Evolutionary conservation across 2,113 vertebrate genomes (phyloP).

Genomic region (Raphicerus campestris): DNA sequence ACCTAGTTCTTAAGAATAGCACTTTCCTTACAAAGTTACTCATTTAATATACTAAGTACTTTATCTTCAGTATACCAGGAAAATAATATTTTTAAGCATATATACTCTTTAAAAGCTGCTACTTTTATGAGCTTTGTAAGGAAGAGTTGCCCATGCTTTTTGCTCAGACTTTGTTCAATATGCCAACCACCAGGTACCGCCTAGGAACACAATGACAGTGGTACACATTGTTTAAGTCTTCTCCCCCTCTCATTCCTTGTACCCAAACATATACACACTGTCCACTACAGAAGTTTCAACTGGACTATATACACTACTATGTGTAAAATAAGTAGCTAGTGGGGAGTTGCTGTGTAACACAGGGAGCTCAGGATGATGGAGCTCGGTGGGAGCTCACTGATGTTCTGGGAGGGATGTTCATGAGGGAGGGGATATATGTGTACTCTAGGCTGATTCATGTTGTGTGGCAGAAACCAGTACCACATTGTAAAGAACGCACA

Average conservation of each 20-base stretch:
- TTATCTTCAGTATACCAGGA: background rate
- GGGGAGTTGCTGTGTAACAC: background rate
- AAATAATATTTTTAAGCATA: background rate
- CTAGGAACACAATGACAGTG: background rate
- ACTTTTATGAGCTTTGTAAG: background rate
- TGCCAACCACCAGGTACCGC: accelerated
- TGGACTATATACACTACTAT: background rate
- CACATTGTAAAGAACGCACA: background rate
- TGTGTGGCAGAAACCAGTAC: background rate
- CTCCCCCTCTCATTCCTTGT: accelerated
- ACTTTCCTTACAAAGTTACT: background rate
- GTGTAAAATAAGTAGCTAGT: background rate
- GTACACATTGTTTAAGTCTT: too few species aligned
- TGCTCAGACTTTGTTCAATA: background rate
- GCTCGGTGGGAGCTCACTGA: background rate
- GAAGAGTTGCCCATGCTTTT: background rate
- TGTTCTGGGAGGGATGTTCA: background rate
- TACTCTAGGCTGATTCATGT: background rate
- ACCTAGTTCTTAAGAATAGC: background rate
- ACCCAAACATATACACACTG: background rate
- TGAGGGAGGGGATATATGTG: background rate
- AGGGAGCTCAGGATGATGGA: background rate
- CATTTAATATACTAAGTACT: background rate
- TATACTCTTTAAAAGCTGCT: background rate
- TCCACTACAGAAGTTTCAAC: background rate